These are phyloP conservation scores for Mesocentrotus franciscanus DNA, from an alignment of 53 echinoderm and acorn worm species.

Conservation along the genomic window DNA sequence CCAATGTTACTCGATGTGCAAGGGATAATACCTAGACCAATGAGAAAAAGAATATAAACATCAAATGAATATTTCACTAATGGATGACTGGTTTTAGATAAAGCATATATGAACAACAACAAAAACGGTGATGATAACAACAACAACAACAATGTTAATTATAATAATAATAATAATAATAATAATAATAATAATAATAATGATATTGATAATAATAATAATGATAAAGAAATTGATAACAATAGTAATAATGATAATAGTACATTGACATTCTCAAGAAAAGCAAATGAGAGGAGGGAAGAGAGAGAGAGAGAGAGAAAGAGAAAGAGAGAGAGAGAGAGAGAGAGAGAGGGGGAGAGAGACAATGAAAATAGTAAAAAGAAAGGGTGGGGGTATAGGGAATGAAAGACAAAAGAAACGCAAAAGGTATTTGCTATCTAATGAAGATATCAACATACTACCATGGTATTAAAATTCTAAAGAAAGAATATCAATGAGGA, in stretches of 20 bases:
- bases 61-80: too few relatives aligned
- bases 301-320: not conserved
- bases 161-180: not conserved
- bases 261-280: too few relatives aligned
- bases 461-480: not conserved
- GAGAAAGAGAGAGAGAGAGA: not conserved
- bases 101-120: not conserved
- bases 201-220: too few relatives aligned
- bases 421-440: not conserved
- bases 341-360: not conserved
- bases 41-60: not conserved
- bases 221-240: not conserved
- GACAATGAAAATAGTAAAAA: not conserved
- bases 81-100: not conserved
- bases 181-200: too few relatives aligned
- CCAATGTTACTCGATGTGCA: slow-evolving; percentile 69
- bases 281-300: not conserved
- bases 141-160: too few relatives aligned
- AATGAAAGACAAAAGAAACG: not conserved
- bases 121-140: too few relatives aligned
- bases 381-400: not conserved
- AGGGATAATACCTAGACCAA: slow-evolving; percentile 54
- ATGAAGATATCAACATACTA: not conserved
- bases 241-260: too few relatives aligned
- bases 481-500: too few relatives aligned